These are phyloP conservation scores for Enteromius argenteus DNA, from an alignment of 2,797 vertebrate species.

Conservation along the genomic window DNA sequence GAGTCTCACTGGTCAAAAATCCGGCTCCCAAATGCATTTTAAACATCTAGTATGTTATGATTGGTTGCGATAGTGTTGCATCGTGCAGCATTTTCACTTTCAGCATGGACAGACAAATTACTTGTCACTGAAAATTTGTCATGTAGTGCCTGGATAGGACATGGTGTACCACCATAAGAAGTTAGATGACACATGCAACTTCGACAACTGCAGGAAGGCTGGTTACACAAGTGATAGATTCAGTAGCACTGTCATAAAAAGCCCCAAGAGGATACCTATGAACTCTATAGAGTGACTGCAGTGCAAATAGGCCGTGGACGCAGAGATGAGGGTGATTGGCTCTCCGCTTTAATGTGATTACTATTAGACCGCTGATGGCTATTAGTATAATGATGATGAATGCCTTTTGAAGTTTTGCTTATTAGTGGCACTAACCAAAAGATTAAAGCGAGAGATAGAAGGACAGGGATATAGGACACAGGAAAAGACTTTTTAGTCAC, in stretches of 20 bases:
- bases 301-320: neutral
- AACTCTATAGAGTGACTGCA: conserved; percentile 6
- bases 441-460: conserved; percentile 36
- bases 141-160: neutral
- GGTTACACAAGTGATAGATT: neutral
- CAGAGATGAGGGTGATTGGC: conserved; percentile 26
- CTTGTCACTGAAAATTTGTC: conserved; percentile 1
- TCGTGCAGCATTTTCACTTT: neutral
- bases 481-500: conserved; percentile 3
- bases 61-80: neutral
- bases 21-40: neutral
- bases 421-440: conserved; percentile 1
- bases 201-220: neutral
- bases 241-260: neutral
- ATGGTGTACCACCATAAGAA: neutral
- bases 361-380: conserved; percentile 25
- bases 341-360: conserved; percentile 25
- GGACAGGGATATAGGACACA: neutral
- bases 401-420: conserved; percentile 22
- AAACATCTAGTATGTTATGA: neutral
- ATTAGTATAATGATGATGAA: conserved; percentile 35
- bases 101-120: neutral
- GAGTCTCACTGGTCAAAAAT: neutral
- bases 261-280: neutral
- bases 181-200: neutral